Conservation (phyloP, 2,888 invertebrate genomes). For the Dysmachus trigonus region DNA sequence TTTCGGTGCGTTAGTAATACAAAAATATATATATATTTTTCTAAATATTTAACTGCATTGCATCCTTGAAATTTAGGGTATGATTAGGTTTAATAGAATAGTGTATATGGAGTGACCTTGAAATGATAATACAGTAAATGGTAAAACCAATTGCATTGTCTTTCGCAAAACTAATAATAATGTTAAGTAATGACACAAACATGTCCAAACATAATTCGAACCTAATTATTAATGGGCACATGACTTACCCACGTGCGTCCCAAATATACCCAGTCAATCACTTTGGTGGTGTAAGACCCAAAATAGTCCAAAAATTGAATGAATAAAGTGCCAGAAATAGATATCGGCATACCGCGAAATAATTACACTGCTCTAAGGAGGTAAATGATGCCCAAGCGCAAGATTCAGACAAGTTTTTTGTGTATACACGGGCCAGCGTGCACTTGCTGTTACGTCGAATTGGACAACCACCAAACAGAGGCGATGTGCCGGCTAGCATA, state of each 20-base stretch:
- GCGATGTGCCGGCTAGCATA: background rate
- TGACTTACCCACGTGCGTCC: background rate
- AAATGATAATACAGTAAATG: background rate
- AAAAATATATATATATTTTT: too few species aligned
- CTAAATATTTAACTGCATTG: too few species aligned
- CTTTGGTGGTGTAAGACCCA: background rate
- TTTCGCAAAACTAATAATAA: background rate
- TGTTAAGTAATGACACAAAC: background rate
- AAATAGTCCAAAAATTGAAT: background rate
- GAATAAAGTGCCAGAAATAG: constrained; percentile 13
- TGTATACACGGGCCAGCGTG: background rate
- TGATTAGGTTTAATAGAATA: too few species aligned
- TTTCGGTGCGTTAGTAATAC: too few species aligned
- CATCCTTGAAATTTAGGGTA: too few species aligned
- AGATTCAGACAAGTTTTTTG: background rate
- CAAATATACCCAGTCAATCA: background rate
- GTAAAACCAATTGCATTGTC: background rate
- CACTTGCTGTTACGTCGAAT: background rate
- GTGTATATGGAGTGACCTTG: background rate
- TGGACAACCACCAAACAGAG: background rate
- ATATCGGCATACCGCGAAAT: background rate
- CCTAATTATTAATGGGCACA: background rate
- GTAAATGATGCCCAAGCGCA: constrained; percentile 8
- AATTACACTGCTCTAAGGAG: background rate
- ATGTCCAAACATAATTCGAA: background rate